Percentiles rank a stretch among this genome's conserved stretches.
Conservation (phyloP, 2,797 vertebrate species). For the Enteromius radiatus region DNA sequence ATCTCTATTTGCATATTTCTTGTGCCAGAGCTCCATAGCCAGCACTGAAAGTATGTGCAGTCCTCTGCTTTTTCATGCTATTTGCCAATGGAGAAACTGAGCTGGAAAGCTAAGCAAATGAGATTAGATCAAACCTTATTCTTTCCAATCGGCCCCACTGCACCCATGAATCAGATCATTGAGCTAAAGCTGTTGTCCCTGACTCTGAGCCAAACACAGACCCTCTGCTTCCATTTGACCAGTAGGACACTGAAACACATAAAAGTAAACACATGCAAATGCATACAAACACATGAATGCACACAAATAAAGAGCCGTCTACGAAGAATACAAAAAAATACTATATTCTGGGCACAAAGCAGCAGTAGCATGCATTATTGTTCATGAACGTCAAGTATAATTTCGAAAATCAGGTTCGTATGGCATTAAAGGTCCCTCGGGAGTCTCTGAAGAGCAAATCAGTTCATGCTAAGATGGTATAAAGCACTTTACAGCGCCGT, state of each 20-base stretch:
- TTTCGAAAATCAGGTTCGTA: conserved; percentile 9
- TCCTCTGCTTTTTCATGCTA: conserved; percentile 60
- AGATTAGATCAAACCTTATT: conserved; percentile 56
- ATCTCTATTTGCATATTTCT: conserved; percentile 46
- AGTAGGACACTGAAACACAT: conserved; percentile 21
- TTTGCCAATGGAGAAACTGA: conserved; percentile 68
- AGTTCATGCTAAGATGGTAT: background rate
- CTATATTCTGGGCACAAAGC: background rate
- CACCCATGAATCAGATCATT: conserved; percentile 46
- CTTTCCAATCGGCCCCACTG: conserved; percentile 34
- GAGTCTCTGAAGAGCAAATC: conserved; percentile 7
- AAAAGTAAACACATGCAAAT: conserved; percentile 36
- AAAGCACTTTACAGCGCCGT: conserved; percentile 17
- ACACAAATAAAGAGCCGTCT: conserved; percentile 1
- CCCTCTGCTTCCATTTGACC: conserved; percentile 44
- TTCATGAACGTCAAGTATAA: conserved; percentile 24
- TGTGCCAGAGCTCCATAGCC: conserved; percentile 23
- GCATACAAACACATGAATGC: conserved; percentile 38
- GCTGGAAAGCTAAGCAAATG: conserved; percentile 69
- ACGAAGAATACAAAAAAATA: background rate
- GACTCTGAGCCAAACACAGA: conserved; percentile 43
- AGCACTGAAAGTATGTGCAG: conserved; percentile 58
- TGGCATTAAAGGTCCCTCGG: conserved; percentile 10
- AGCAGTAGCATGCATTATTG: background rate
- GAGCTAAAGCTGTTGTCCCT: conserved; percentile 45